phyloP scores from a whole-genome alignment of 2,797 vertebrate species.

The Gallinago nigripennis region DNA sequence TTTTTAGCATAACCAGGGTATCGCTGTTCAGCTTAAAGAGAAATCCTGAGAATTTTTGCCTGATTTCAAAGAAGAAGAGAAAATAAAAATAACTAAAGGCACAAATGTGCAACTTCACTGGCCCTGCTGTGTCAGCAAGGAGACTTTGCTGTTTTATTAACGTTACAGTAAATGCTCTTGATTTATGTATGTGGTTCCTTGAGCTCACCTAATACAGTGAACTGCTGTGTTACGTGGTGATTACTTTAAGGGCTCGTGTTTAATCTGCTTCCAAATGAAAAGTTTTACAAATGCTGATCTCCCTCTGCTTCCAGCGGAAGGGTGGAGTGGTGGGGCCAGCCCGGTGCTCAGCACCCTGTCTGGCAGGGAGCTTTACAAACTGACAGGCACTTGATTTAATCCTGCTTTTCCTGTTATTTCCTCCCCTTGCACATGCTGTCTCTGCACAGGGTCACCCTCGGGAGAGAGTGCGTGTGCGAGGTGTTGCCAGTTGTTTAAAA shows the following conservation, averaged over 20 bases:
- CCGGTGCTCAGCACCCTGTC: background rate
- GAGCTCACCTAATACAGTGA: background rate
- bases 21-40: background rate
- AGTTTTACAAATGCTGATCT: background rate
- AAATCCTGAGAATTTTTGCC: background rate
- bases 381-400: fast-evolving
- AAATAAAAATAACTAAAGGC: background rate
- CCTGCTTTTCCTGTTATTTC: background rate
- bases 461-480: fast-evolving
- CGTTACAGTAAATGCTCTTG: background rate
- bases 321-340: background rate
- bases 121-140: background rate
- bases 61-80: background rate
- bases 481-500: background rate
- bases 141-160: background rate
- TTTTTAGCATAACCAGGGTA: constrained; percentile 3
- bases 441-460: background rate
- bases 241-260: background rate
- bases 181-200: background rate
- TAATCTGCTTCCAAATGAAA: background rate
- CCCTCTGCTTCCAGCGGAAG: background rate
- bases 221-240: background rate
- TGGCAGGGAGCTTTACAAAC: background rate
- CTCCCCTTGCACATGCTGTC: fast-evolving
- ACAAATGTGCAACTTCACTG: background rate